Base-by-base conservation (phyloP, 2,888 invertebrate species). In the Coenonympha glycerion region DNA sequence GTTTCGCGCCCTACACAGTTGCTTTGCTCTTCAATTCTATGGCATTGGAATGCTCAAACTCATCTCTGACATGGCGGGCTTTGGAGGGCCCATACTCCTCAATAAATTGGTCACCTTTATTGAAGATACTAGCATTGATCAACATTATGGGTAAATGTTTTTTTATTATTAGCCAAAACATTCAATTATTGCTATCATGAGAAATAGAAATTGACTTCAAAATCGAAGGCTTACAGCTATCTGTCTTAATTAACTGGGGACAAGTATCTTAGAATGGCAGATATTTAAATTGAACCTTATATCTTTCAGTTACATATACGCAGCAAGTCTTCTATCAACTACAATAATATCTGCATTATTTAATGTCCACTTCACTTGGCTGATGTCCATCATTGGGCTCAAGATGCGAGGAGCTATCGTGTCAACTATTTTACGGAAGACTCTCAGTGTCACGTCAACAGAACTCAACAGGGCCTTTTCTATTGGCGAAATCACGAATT, bases 401-500 rank as follows among this genome's bases (percentile, higher is more conserved):
- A 96, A 96, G 84, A 94, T 98, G 83, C 90, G 96, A 34, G 93
- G 93, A 4, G 92, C 96, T 0, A 87, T 98, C 28, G 91, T 98
- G 1, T 93, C 95, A 3, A 91, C 93, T 0, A 77, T 86, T 30
- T 68, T 98, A 67, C 89, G 92, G 37, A 87, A 88, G 61, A 86
- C 85, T 0, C 69, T 87, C 0, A 82, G 85, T 55, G 84, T 87
- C 3, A 84, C 87, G 1, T 79, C 86, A 56, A 89, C 79, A 49
- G 87, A 60, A 60, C 79, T 73, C 61, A 87, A 71, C 63, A 89
- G 63, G 61, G 77, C 64, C 61, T 89, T 66, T 65, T 88, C 89
- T 9, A 88, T 93, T 31, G 98, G 98, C 0, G 95, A 98, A 86
- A 93, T 99, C 50, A 91, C 98, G 1, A 99, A 99, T 80, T 95